Evolutionary conservation across 1,140 invertebrate genomes (phyloP), one percentile per base, ranked within the genome.

Genomic region (Drosophila arizonae): DNA sequence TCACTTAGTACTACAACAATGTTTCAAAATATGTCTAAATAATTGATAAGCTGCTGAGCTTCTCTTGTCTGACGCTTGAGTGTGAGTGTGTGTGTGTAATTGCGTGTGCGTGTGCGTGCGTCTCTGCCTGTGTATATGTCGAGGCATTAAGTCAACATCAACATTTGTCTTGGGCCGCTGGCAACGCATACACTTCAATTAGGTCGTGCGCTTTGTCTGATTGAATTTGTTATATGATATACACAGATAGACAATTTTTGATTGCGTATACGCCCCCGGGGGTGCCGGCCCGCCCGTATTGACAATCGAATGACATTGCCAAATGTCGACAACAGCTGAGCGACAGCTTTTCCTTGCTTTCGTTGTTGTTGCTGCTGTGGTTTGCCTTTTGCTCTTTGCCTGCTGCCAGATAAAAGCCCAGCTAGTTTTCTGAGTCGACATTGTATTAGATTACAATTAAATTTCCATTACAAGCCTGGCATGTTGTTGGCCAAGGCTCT

Each of bases 191-290:
- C 76, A 78, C 77, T 76, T 87, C 82, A 87, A 87, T 87, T 87
- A 87, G 76, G 64, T 82, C 61, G 66, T 88, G 64, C 51, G 63
- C 79, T 75, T 88, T 88, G 84, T 88, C 74, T 88, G 84, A 88
- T 88, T 88, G 84, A 88, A 84, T 88, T 84, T 80, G 84, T 84
- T 73, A 87, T 88, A 72, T 84, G 76, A 88, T 87, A 87, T 78
- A 87, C 86, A 81, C 33, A 9, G 30, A 6, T 8, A 33, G 6
- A 79, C 79, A 52, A 79, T 88, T 84, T 87, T 77, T 87, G 84
- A 87, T 87, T 87, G 84, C 77, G 73, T 80, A 88, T 80, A 70
- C 77, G 84, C 76, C 73, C 73, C 76, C 51, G 60, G 60, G 72
- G 76, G 71, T 33, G 24, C 28, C 4, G 11, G 10, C 28, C 24